Percentiles rank a stretch among this genome's conserved stretches.
Evolutionary conservation across 2,797 vertebrate genomes (phyloP).

Genomic region (Furcifer pardalis): DNA sequence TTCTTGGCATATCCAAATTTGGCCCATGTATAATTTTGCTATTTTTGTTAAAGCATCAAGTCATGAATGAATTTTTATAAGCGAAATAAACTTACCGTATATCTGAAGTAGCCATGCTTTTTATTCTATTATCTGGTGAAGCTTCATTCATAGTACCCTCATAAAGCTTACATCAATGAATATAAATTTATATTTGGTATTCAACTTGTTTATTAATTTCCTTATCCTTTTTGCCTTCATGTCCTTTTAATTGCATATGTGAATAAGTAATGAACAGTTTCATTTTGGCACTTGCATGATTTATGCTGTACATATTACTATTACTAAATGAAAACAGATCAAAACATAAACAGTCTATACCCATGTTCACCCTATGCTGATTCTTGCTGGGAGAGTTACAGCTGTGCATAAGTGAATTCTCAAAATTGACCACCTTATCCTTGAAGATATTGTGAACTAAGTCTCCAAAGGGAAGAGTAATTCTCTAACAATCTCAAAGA

Average conservation of each 20-base stretch:
- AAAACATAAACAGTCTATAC: neutral
- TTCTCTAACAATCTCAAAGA: neutral
- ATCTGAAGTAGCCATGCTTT: neutral
- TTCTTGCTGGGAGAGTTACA: neutral
- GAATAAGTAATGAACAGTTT: conserved; percentile 39
- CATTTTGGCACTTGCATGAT: conserved; percentile 5
- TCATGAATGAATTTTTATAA: neutral
- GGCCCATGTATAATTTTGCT: neutral
- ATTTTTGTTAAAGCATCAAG: neutral
- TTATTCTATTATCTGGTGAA: neutral
- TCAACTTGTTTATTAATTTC: conserved; percentile 15
- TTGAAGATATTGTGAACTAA: neutral
- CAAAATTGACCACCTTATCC: neutral
- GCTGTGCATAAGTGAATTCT: too few relatives aligned
- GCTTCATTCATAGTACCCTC: neutral
- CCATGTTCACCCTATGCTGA: neutral
- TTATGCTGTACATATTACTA: conserved; percentile 9
- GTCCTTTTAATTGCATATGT: conserved; percentile 35
- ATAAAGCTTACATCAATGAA: neutral
- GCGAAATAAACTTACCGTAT: neutral
- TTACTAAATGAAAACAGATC: conserved; percentile 15
- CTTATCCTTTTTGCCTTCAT: conserved; percentile 13
- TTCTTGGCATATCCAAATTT: neutral
- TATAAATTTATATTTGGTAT: conserved; percentile 19
- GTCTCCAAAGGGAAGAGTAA: neutral